Percentiles rank a stretch among this genome's conserved stretches.
Conservation (phyloP, 1,140 invertebrate species). For the Bombus confusus region DNA sequence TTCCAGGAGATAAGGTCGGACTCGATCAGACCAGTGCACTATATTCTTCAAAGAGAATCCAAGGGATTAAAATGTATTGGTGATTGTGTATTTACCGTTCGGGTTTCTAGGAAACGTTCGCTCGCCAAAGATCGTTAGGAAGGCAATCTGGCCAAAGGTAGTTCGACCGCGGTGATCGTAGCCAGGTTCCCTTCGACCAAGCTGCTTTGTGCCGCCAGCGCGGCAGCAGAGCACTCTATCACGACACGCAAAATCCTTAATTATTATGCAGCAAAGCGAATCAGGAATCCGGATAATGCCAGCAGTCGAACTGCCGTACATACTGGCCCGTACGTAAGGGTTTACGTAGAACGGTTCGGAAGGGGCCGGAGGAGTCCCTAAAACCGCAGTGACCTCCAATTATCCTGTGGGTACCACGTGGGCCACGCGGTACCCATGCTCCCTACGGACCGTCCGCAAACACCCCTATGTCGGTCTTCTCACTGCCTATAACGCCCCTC, state of each 20-base stretch:
- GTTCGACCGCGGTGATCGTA: not conserved
- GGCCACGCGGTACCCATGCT: slow-evolving; percentile 58
- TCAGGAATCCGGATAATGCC: slow-evolving; percentile 67
- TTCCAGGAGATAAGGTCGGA: not conserved
- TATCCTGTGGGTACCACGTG: slow-evolving; percentile 73
- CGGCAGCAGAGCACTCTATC: slow-evolving; percentile 32
- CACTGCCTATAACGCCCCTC: slow-evolving; percentile 52
- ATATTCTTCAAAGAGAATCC: not conserved
- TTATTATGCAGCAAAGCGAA: slow-evolving; percentile 64
- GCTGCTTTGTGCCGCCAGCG: not conserved
- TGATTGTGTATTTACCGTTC: not conserved
- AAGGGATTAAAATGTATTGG: not conserved
- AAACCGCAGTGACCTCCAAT: slow-evolving; percentile 74
- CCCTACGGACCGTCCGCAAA: slow-evolving; percentile 70
- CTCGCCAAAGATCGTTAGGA: not conserved
- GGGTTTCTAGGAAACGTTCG: not conserved
- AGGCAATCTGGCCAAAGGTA: not conserved
- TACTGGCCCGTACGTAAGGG: slow-evolving; percentile 56
- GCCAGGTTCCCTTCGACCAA: not conserved
- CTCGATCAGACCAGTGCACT: not conserved
- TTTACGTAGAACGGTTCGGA: slow-evolving; percentile 47
- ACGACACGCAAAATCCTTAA: slow-evolving; percentile 57
- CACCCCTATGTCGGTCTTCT: slow-evolving; percentile 53
- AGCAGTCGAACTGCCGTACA: slow-evolving; percentile 57
- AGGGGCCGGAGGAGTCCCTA: slow-evolving; percentile 64